A percentile compares a stretch with the other conserved stretches of the same genome.
These are phyloP conservation scores for Mimas tiliae DNA, from an alignment of 2,888 invertebrate genomes.

Conservation along the genomic window DNA sequence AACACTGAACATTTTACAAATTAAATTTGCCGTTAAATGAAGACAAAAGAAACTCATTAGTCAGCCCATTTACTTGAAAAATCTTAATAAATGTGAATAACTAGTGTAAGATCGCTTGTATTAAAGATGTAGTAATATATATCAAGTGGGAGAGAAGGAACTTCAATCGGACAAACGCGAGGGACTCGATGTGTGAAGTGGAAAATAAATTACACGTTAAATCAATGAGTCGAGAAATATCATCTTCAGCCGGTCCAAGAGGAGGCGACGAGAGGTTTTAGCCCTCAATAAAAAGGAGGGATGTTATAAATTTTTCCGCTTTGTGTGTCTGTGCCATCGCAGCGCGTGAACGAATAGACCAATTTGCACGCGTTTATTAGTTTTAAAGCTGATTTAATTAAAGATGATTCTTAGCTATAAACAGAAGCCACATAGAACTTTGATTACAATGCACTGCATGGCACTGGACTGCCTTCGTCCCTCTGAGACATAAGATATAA, in stretches of 20 bases:
- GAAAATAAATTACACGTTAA: constrained; percentile 18
- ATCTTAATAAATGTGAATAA: neutral
- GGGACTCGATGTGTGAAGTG: constrained; percentile 7
- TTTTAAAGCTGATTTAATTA: no score
- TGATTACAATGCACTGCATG: no score
- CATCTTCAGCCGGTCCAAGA: neutral
- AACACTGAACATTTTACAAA: neutral
- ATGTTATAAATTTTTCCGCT: no score
- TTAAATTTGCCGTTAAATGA: neutral
- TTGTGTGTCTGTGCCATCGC: no score
- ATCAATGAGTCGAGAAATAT: constrained; percentile 18
- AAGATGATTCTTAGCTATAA: no score
- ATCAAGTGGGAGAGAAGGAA: neutral
- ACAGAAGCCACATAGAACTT: no score
- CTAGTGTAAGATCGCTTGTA: neutral
- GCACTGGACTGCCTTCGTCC: no score
- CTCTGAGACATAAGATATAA: no score
- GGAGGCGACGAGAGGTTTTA: neutral
- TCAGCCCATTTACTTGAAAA: neutral
- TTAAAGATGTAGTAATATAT: neutral
- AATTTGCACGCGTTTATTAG: no score
- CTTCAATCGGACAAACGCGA: constrained; percentile 14
- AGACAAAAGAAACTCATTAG: neutral
- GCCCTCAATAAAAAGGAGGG: no score
- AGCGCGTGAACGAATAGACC: no score